Evolutionary conservation across 1,140 invertebrate genomes (phyloP), one percentile per base, ranked within the genome.

Genomic region (Platyscapa corneri): DNA sequence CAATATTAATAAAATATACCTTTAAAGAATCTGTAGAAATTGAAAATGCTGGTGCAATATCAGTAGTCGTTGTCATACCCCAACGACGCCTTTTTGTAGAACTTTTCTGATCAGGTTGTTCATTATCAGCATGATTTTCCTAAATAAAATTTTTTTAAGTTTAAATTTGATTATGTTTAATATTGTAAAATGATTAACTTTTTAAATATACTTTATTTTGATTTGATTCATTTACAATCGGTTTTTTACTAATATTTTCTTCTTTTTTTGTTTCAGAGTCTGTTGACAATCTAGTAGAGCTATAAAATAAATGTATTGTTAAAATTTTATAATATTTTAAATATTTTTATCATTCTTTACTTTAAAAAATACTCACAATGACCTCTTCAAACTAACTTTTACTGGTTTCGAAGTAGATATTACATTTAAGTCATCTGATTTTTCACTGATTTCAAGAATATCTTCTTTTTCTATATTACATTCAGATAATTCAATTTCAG

Each of bases 11-110:
- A 49, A 70, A 67, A 72, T 72, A 46, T 91, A 94, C 94, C 90
- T 94, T 94, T 46, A 94, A 90, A 30, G 93, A 93, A 88, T 94
- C 93, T 23, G 94, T 94, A 8, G 94, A 94, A 76, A 94, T 92
- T 14, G 92, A 92, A 86, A 94, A 91, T 8, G 91, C 90, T 53
- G 93, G 93, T 67, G 90, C 89, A 16, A 90, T 90, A 67, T 92
- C 91, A 18, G 91, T 89, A 10, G 91, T 87, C 75, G 91, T 88
- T 37, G 89, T 89, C 18, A 89, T 90, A 60, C 94, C 93, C 93
- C 93, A 94, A 78, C 94, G 91, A 84, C 93, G 91, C 88, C 92
- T 93, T 74, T 93, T 92, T 56, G 92, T 90, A 67, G 91, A 75
- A 84, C 86, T 88, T 88, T 93, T 93, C 72, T 87, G 79, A 67